Percentiles rank a stretch among this genome's conserved stretches.
Conservation (phyloP, 2,888 invertebrate genomes). For the Archips xylosteana region DNA sequence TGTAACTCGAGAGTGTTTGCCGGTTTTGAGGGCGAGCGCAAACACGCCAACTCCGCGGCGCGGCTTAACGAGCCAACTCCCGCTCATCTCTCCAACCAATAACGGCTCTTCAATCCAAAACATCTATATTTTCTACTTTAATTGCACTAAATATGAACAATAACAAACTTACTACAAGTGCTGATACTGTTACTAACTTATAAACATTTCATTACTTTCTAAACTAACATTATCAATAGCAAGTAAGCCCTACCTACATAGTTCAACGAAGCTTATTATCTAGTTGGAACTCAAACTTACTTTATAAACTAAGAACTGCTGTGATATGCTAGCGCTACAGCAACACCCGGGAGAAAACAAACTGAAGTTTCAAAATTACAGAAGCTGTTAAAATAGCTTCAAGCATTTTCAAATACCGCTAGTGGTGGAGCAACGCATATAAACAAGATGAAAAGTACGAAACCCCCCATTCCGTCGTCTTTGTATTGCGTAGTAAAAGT, state of each 20-base stretch:
- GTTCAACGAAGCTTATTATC: background rate
- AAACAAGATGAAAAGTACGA: conserved; percentile 40
- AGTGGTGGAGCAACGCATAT: conserved; percentile 12
- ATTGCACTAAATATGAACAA: background rate
- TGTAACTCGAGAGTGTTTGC: conserved; percentile 77
- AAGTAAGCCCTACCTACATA: background rate
- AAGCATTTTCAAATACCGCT: conserved; percentile 14
- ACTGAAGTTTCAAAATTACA: conserved; percentile 14
- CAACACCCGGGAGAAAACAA: background rate
- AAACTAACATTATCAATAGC: background rate
- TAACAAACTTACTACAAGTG: conserved; percentile 48
- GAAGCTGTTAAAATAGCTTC: conserved; percentile 22
- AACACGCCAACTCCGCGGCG: conserved; percentile 66
- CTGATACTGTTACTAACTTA: background rate
- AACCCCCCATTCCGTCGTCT: conserved; percentile 37
- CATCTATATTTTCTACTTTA: conserved; percentile 12
- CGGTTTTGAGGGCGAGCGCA: conserved; percentile 72
- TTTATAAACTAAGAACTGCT: conserved; percentile 3
- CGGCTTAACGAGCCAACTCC: conserved; percentile 74
- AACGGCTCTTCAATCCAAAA: conserved; percentile 28
- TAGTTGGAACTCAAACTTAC: conserved; percentile 4
- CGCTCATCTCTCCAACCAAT: conserved; percentile 54
- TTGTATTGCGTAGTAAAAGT: conserved; percentile 40
- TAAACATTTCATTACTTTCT: background rate
- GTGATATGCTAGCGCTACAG: conserved; percentile 1